Base-by-base conservation (phyloP, 2,113 vertebrate species). In the Osmerus mordax region DNA sequence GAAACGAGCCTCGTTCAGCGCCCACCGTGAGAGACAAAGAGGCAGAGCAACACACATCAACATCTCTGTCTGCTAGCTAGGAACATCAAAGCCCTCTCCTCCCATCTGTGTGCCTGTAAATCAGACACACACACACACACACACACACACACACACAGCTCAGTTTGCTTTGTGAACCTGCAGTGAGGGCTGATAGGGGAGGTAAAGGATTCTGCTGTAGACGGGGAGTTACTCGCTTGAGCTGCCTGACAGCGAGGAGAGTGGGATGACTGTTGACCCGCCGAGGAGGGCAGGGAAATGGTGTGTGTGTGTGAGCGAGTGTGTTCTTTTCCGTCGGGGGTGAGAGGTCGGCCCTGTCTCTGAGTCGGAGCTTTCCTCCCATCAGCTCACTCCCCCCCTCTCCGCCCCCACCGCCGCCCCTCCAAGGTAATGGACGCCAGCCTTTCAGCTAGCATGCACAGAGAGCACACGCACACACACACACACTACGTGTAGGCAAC, bases 351-450 rank as follows among this genome's bases (percentile, higher is more conserved):
- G 25, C 79, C 89, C 83, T 76, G 78, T 82, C 77, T 76, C 78
- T 71, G 67, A 83, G 73, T 67, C 68, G 2, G 19, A 63, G 83
- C 81, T 90, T 88, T 89, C 86, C 85, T 88, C 84, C 85, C 85
- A 87, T 87, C 82, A 89, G 86, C 82, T 87, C 81, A 16, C 71
- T 84, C 80, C 71, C 87, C 90, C 87, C 80, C 72, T 86, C 80
- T 67, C 77, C 68, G 71, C 19, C 73, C 73, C 36, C 14, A 53
- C 65, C 18, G 7, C 19, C 70, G 64, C 75, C 72, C 66, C 16
- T 68, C 41, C 82, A 81, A 85, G 59, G 68, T 70, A 70, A 73
- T 23, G 36, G 55, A 28, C 12, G 16, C 11, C 18, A 21, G 58
- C 54, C 54, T 19, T 19, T 19, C 54, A 69, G 25, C 53, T 67